These are phyloP conservation scores for Lasioglossum figueresi DNA, from an alignment of 2,888 invertebrate species.

Conservation along the genomic window DNA sequence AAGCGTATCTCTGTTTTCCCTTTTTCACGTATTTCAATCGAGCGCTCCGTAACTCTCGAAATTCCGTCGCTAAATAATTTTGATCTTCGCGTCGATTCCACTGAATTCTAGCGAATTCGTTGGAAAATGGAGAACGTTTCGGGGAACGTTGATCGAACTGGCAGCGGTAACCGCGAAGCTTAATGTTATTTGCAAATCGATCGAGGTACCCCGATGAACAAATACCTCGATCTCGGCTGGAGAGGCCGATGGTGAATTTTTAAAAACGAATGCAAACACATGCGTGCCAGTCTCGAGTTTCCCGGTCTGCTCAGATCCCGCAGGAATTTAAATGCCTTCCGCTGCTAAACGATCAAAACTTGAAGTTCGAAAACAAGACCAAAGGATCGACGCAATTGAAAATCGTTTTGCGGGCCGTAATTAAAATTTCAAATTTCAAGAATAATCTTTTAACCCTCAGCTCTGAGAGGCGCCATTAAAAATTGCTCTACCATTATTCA, in stretches of 20 bases:
- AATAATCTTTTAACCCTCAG: too few relatives aligned
- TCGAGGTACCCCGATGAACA: background rate
- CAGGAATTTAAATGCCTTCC: background rate
- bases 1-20: background rate
- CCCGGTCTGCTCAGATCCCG: background rate
- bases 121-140: background rate
- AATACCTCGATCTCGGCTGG: too few relatives aligned
- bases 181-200: background rate
- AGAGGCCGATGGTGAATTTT: background rate
- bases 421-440: background rate
- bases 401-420: background rate
- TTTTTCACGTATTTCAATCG: background rate
- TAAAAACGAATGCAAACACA: background rate
- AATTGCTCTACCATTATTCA: too few relatives aligned
- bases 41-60: background rate
- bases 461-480: too few relatives aligned
- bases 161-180: background rate
- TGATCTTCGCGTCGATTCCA: background rate
- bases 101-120: background rate
- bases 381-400: background rate
- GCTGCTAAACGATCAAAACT: background rate
- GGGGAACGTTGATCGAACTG: background rate
- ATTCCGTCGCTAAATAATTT: background rate
- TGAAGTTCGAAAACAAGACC: background rate
- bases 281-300: background rate